Evolutionary conservation across 2,797 vertebrate species (phyloP), one percentile per base, ranked within the genome.

Genomic region (Sebastes ruberrimus): DNA sequence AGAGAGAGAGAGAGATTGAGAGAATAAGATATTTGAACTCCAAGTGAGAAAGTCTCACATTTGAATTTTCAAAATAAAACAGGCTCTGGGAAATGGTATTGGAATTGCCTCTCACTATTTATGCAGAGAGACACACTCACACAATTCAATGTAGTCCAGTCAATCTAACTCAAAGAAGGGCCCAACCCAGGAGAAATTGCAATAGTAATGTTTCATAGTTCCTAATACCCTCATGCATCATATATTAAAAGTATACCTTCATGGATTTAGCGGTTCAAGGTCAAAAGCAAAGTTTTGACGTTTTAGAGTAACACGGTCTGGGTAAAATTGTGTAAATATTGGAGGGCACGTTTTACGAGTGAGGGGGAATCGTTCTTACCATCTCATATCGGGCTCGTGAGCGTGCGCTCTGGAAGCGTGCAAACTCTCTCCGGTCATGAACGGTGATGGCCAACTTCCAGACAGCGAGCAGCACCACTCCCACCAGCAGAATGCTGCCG

Each of bases 391-490:
- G 95, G 4, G 99, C 99, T 2, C 98, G 95, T 63, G 97, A 97
- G 0, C 97, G 97, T 1, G 98, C 99, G 0, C 89, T 99, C 93
- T 99, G 98, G 94, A 99, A 99, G 52, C 95, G 96, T 0, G 99
- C 93, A 1, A 99, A 99, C 92, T 98, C 98, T 11, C 96, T 90
- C 2, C 97, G 94, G 93, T 99, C 99, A 0, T 99, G 98, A 55
- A 99, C 83, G 78, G 99, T 99, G 95, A 99, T 97, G 0, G 96
- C 96, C 76, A 99, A 87, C 91, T 99, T 99, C 99, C 99, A 99
- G 79, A 90, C 93, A 0, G 93, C 97, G 65, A 99, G 94, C 80
- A 99, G 95, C 1, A 96, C 89, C 23, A 98, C 83, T 1, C 96
- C 96, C 75, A 96, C 92, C 84, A 95, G 67, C 74, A 96, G 88